A percentile compares a stretch with the other conserved stretches of the same genome.
phyloP scores from a whole-genome alignment of 2,113 vertebrate species.

The Saimiri boliviensis region DNA sequence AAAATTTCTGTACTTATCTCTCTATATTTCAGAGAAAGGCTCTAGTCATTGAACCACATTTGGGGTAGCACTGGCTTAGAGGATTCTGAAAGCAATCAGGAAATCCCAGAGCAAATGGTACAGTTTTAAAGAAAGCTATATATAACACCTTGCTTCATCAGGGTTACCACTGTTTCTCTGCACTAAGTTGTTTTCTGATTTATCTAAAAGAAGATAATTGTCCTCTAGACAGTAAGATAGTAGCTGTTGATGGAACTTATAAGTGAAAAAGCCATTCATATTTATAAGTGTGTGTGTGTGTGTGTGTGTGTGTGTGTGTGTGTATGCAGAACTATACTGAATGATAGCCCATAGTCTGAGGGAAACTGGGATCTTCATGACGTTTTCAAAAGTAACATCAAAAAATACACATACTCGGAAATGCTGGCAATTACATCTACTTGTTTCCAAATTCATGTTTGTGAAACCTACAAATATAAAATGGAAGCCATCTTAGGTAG shows the following conservation, averaged over 20 bases:
- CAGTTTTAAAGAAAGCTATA: neutral
- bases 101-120: neutral
- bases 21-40: neutral
- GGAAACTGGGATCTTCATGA: conserved; percentile 25
- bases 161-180: neutral
- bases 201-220: neutral
- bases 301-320: neutral
- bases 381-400: conserved; percentile 59
- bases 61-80: neutral
- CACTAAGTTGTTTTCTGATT: neutral
- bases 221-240: neutral
- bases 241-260: neutral
- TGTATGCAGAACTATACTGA: neutral
- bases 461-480: conserved; percentile 1
- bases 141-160: neutral
- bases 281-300: neutral
- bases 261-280: neutral
- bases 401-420: conserved; percentile 58
- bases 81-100: neutral
- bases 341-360: neutral
- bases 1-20: neutral
- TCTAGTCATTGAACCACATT: neutral
- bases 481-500: neutral
- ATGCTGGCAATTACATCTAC: conserved; percentile 31
- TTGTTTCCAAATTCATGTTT: conserved; percentile 65